A percentile compares a stretch with the other conserved stretches of the same genome.
phyloP scores from a whole-genome alignment of 30 jellyfish, hydroid and myxozoan genomes.

The Turritopsis rubra region DNA sequence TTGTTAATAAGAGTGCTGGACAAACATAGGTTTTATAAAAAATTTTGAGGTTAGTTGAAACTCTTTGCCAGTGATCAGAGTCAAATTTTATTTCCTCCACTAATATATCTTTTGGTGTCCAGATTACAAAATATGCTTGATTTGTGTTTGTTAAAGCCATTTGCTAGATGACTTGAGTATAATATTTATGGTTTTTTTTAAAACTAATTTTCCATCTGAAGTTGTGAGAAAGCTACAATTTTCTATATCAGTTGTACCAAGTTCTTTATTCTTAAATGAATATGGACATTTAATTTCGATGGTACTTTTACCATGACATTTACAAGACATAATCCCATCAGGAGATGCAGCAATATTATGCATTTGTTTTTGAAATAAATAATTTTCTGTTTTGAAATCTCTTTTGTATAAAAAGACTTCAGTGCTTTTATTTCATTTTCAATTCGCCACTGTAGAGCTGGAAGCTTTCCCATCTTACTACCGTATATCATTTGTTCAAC shows the following conservation, averaged over 20 bases:
- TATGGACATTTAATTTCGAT: not conserved
- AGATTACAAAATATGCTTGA: conserved; percentile 9
- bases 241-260: not conserved
- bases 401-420: not conserved
- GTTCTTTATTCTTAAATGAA: not conserved
- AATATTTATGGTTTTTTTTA: too few species aligned
- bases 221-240: not conserved
- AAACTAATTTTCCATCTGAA: not conserved
- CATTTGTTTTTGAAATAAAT: too few species aligned
- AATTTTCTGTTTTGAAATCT: too few species aligned
- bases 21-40: not conserved
- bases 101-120: conserved; percentile 16
- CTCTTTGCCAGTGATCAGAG: conserved; percentile 10
- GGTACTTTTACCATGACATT: too few species aligned
- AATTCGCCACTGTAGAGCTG: not conserved
- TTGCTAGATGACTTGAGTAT: not conserved
- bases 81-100: conserved; percentile 14
- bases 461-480: not conserved
- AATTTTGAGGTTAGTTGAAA: conserved; percentile 5
- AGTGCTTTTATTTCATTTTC: not conserved
- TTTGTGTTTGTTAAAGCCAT: not conserved
- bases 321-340: not conserved
- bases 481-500: not conserved
- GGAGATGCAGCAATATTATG: not conserved
- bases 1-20: not conserved